Percentiles rank a stretch among this genome's conserved stretches.
These are phyloP conservation scores for Chaetodon trifasciatus DNA, from an alignment of 2,797 vertebrate species.

Conservation along the genomic window DNA sequence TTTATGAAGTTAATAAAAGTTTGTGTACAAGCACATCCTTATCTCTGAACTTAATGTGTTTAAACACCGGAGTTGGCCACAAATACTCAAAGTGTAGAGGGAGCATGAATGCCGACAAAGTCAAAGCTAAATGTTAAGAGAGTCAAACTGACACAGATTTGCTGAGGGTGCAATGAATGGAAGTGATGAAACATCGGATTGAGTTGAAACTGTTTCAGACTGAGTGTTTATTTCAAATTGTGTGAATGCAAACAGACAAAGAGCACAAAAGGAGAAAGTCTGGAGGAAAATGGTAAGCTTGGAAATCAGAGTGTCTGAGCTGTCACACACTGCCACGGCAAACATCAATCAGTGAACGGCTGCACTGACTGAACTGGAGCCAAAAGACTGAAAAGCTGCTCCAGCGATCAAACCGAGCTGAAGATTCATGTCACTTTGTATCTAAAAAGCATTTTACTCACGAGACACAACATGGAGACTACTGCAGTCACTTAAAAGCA, in stretches of 20 bases:
- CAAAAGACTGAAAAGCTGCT: background rate
- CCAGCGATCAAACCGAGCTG: background rate
- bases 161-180: background rate
- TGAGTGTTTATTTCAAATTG: background rate
- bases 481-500: background rate
- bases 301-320: constrained; percentile 10
- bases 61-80: background rate
- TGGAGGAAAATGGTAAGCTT: constrained; percentile 2
- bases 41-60: background rate
- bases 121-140: too few relatives aligned
- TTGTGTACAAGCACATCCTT: background rate
- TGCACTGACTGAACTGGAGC: background rate
- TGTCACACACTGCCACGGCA: background rate
- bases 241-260: background rate
- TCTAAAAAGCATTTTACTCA: background rate
- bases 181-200: background rate
- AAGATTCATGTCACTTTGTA: background rate
- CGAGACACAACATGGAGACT: background rate
- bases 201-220: background rate
- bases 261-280: background rate
- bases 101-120: background rate
- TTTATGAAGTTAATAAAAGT: background rate
- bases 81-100: background rate
- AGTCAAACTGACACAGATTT: background rate
- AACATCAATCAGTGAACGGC: constrained; percentile 13